Base-by-base conservation (phyloP, 2,113 vertebrate genomes). In the Cheilinus undulatus region DNA sequence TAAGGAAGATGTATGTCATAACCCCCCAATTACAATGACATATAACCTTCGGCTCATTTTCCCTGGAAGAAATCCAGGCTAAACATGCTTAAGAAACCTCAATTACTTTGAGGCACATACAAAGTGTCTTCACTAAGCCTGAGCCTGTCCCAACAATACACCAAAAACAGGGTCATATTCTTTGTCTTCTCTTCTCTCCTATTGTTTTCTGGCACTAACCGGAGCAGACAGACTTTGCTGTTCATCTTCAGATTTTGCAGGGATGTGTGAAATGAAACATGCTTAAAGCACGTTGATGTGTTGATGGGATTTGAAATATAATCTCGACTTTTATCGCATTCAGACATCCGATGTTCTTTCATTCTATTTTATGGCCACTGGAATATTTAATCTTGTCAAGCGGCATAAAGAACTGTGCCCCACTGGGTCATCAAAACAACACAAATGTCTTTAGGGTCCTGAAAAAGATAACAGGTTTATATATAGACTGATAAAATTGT, bases 381-480 rank as follows among this genome's bases (percentile, higher is more conserved):
- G 32, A 75, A 73, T 43, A n/a, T 42, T 61, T 88, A 87, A 88
- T 89, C 88, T 83, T 26, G 64, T 90, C 81, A 88, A 38, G 9
- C 0, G 7, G 46, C 51, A 73, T 69, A 20, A 62, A 76, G 15
- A 49, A 56, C 61, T 10, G 46, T 49, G 53, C 7, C 63, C 63
- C 32, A 27, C 4, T 4, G 2, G 74, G 22, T 71, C 59, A 63
- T 5, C 3, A 60, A 76, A 85, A 78, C 62, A 81, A 46, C 34
- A 73, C 22, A 28, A 69, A 69, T 56, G 24, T 68, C 57, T 43
- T 42, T 42, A 14, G 5, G 17, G 17, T 42, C 40, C 7, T 42
- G 14, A 32, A 56, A 74, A 64, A 66, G 13, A 3, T 20, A 76
- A 36, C 62, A 56, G 48, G 66, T 63, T 71, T 23, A 19, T n/a